Evolutionary conservation across 2,113 vertebrate species (phyloP), one percentile per base, ranked within the genome.

Genomic region (Amphiprion ocellaris): DNA sequence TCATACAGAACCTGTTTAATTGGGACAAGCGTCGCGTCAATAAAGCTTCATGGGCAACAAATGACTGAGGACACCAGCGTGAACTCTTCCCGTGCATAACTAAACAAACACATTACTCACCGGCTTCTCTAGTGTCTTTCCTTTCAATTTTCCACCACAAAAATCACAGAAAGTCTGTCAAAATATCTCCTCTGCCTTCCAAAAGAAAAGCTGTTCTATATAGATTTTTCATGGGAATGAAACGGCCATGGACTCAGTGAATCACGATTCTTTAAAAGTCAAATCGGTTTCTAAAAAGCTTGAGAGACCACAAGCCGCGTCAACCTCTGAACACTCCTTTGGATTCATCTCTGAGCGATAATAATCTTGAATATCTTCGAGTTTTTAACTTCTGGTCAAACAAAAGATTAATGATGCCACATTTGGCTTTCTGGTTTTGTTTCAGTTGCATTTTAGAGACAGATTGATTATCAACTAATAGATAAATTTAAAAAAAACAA

Each of bases 91-190:
- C 39, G 61, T 60, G 74, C 49, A 28, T 1, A 15, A 63, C 39
- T 28, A 37, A 24, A 6, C 9, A 47, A 61, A 39, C 28, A 19
- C 61, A 79, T 82, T 82, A 79, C 61, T 82, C 84, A 76, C 61
- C 4, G 26, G 26, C 0, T 46, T 74, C 70, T 56, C 60, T 44
- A 8, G 17, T 0, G 47, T 53, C 21, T 17, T n/a, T 21, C 5
- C 28, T 74, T 63, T 21, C 58, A 50, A 55, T 67, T 76, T 61
- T 47, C 23, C 79, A 79, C 28, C 21, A 28, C 50, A 54, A 67
- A 63, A 70, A 28, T 56, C 65, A 19, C 15, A 58, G 71, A 21
- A 64, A 10, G 10, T 17, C 37, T 55, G 67, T 71, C 50, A 72
- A 53, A 68, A 75, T 15, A 30, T 55, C 10, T 23, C 47, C 21